Percentiles rank a stretch among this genome's conserved stretches.
These are phyloP conservation scores for Drosophila baimaii DNA, from an alignment of 1,140 invertebrate genomes.

Conservation along the genomic window DNA sequence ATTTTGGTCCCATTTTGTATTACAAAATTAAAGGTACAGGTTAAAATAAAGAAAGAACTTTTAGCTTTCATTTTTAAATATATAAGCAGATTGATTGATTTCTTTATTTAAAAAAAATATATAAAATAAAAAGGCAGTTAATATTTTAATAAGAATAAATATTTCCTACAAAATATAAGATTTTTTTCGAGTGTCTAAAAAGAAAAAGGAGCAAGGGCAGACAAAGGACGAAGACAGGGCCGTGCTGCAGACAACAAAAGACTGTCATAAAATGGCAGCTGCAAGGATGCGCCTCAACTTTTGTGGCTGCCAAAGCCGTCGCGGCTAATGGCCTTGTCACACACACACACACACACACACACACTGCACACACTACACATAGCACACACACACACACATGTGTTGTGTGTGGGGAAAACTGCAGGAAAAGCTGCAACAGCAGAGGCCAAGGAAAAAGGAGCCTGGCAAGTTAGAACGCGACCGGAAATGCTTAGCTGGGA, in stretches of 20 bases:
- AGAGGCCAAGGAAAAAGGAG: conserved; percentile 21
- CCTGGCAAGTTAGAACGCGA: conserved; percentile 53
- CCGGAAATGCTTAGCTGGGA: conserved; percentile 79
- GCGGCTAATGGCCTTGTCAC: conserved; percentile 69
- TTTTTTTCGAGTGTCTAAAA: conserved; percentile 18
- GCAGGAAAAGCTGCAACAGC: conserved; percentile 26
- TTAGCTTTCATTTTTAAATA: too few relatives aligned
- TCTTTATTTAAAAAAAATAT: not conserved
- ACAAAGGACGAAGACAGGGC: conserved; percentile 18
- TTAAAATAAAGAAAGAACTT: not conserved
- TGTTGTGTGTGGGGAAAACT: not conserved
- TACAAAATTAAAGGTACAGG: too few relatives aligned
- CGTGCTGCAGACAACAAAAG: conserved; percentile 61
- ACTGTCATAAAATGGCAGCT: conserved; percentile 74
- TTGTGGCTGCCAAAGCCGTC: conserved; percentile 49
- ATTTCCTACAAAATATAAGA: not conserved
- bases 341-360: conserved; percentile 26
- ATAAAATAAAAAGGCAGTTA: not conserved
- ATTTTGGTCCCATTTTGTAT: too few relatives aligned
- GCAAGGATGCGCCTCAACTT: conserved; percentile 44
- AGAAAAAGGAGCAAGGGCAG: not conserved
- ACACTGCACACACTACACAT: conserved; percentile 3
- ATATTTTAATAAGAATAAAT: not conserved
- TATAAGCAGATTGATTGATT: too few relatives aligned
- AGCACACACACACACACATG: conserved; percentile 1